Evolutionary conservation across 2,888 invertebrate species (phyloP).

Genomic region (Pecten maximus): DNA sequence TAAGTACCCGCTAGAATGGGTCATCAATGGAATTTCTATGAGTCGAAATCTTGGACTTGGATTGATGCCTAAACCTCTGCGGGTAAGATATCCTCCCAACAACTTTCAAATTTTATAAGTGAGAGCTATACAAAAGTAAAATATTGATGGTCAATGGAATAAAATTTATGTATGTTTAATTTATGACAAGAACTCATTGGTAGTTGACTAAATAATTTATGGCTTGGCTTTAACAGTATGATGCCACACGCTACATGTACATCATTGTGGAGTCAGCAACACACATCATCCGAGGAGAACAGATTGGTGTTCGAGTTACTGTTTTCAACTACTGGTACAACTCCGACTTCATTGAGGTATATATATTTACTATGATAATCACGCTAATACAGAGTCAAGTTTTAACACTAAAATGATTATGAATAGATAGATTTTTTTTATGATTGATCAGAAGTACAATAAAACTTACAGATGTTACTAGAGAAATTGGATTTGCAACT

Average conservation of each 20-base stretch:
- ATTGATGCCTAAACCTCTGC: slow-evolving; percentile 90
- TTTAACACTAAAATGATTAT: too few species aligned
- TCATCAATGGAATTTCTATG: slow-evolving; percentile 95
- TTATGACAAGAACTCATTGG: neutral
- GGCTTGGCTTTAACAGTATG: slow-evolving; percentile 86
- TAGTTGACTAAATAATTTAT: too few species aligned
- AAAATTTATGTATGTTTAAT: too few species aligned
- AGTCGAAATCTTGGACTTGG: slow-evolving; percentile 94
- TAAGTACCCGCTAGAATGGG: slow-evolving; percentile 87
- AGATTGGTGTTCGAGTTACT: slow-evolving; percentile 94
- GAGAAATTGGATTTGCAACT: too few species aligned
- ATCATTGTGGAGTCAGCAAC: slow-evolving; percentile 96
- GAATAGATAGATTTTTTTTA: too few species aligned
- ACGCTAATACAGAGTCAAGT: too few species aligned
- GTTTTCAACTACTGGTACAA: slow-evolving; percentile 95
- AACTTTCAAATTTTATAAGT: too few species aligned
- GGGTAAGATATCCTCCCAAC: slow-evolving; percentile 83
- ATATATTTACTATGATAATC: neutral
- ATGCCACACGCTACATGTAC: slow-evolving; percentile 95
- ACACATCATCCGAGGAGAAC: slow-evolving; percentile 93
- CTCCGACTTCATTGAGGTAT: slow-evolving; percentile 80
- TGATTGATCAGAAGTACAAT: too few species aligned
- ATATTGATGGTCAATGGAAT: too few species aligned
- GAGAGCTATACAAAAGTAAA: too few species aligned
- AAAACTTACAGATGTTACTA: too few species aligned